phyloP scores from a whole-genome alignment of 30 jellyfish, hydroid and myxozoan species.

The Sanderia malayensis region DNA sequence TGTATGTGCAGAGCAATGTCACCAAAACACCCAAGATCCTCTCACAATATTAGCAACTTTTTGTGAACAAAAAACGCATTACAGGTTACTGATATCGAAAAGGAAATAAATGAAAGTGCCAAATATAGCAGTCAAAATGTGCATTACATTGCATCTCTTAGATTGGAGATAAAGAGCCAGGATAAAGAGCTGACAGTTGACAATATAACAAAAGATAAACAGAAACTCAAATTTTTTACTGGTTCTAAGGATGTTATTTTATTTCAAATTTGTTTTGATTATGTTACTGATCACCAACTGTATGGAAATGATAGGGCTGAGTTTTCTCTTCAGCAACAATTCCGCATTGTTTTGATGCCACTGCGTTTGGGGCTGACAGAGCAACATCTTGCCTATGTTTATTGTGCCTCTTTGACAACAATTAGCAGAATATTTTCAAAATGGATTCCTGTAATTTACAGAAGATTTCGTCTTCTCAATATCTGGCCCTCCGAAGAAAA shows the following conservation, averaged over 20 bases:
- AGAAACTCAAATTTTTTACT: no score
- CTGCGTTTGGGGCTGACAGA: no score
- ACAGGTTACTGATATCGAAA: no score
- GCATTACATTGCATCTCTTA: no score
- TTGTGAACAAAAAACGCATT: neutral
- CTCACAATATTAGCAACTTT: neutral
- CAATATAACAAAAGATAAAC: no score
- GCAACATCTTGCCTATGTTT: neutral
- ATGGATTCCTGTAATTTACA: slow-evolving; percentile 1
- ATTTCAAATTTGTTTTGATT: neutral
- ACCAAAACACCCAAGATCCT: neutral
- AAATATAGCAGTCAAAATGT: no score
- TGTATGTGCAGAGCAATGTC: slow-evolving; percentile 13
- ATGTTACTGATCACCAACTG: neutral
- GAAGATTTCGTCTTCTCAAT: neutral
- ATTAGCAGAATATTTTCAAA: slow-evolving; percentile 2
- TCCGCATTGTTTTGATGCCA: no score
- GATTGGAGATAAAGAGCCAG: no score
- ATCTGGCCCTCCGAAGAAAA: slow-evolving; percentile 7
- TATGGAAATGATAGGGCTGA: slow-evolving; percentile 2
- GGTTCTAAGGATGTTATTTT: neutral
- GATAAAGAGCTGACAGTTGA: no score
- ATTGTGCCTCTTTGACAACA: slow-evolving; percentile 4
- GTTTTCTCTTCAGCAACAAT: neutral
- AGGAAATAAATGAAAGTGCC: no score